Percentiles rank a stretch among this genome's conserved stretches.
Evolutionary conservation across 1,140 invertebrate species (phyloP).

Genomic region (Drosophila obscura): DNA sequence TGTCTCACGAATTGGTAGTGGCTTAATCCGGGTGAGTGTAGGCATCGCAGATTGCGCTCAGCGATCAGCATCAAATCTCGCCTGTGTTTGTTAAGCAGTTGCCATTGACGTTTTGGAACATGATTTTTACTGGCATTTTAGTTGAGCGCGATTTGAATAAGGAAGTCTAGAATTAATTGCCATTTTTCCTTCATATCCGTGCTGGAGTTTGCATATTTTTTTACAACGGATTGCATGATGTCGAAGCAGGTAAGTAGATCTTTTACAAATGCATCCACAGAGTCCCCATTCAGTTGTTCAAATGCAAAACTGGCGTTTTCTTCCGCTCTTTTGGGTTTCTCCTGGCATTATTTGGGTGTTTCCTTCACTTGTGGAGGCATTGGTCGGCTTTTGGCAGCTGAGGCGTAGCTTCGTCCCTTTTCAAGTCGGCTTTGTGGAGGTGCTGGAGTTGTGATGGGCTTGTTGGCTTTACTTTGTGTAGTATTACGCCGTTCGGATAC

Average conservation of each 20-base stretch:
- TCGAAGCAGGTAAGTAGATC: not conserved
- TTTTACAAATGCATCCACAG: not conserved
- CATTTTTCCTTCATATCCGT: not conserved
- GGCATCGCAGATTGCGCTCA: too few species aligned
- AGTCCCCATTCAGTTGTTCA: not conserved
- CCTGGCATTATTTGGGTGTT: not conserved
- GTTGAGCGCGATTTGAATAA: not conserved
- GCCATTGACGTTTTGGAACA: conserved; percentile 4
- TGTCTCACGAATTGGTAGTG: too few species aligned
- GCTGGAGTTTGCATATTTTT: not conserved
- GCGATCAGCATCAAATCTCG: too few species aligned
- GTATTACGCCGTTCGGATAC: too few species aligned
- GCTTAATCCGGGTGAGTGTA: too few species aligned
- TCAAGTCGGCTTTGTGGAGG: not conserved
- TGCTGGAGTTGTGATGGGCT: too few species aligned
- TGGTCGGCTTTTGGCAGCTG: too few species aligned
- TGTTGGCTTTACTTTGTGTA: too few species aligned
- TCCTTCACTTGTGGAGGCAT: not conserved
- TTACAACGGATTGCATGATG: not conserved
- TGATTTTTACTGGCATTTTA: not conserved
- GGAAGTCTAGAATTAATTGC: not conserved
- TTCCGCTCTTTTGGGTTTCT: not conserved
- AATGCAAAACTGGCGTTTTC: not conserved
- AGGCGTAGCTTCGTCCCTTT: not conserved
- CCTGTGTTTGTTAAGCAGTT: too few species aligned